These are phyloP conservation scores for Centropristis striata DNA, from an alignment of 2,113 vertebrate genomes.

Conservation along the genomic window DNA sequence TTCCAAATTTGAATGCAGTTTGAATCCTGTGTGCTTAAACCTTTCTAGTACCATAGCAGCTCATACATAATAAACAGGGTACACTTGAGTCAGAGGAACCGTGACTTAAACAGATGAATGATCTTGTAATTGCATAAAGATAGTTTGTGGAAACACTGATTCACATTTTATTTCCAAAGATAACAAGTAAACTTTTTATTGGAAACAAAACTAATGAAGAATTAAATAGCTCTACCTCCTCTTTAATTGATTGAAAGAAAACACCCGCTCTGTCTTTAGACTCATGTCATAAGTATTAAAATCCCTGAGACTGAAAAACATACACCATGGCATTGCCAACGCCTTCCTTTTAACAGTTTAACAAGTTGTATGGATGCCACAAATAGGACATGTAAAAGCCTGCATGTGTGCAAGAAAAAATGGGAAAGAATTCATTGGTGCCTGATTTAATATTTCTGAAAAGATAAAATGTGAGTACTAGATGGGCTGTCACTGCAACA, in stretches of 20 bases:
- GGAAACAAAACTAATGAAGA: background rate
- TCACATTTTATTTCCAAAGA: background rate
- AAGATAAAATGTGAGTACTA: conserved; percentile 15
- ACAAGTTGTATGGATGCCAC: background rate
- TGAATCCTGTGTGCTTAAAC: background rate
- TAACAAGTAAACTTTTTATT: background rate
- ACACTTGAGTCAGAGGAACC: background rate
- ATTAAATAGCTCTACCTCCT: background rate
- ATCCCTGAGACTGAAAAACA: background rate
- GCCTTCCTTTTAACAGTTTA: background rate
- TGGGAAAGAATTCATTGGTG: background rate
- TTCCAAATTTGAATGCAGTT: background rate
- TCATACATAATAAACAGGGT: background rate
- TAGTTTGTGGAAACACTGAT: background rate
- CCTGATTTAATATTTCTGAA: conserved; percentile 14
- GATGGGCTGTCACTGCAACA: conserved; percentile 8
- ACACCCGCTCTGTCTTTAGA: background rate
- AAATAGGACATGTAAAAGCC: background rate
- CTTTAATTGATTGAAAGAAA: background rate
- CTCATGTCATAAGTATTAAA: too few species aligned
- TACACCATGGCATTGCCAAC: background rate
- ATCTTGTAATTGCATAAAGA: background rate
- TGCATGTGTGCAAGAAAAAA: background rate
- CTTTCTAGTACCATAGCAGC: background rate
- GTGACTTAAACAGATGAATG: background rate